phyloP scores from a whole-genome alignment of 1,140 invertebrate species.

The Pentalonia nigronervosa region DNA sequence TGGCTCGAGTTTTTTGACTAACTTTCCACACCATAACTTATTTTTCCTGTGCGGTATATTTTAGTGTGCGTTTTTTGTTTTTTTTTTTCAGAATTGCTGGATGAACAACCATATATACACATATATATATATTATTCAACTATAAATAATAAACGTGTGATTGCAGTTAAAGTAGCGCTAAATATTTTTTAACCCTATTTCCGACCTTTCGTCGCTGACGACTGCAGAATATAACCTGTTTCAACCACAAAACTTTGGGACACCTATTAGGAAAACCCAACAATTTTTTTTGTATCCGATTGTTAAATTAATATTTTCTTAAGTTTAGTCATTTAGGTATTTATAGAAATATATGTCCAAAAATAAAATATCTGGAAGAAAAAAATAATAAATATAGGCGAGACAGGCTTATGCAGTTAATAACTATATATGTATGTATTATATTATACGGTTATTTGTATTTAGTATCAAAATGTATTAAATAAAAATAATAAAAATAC shows the following conservation, averaged over 20 bases:
- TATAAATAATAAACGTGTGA: constrained; percentile 55
- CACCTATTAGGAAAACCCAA: not conserved
- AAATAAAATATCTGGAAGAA: not conserved
- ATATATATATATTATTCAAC: constrained; percentile 30
- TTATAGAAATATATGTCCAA: not conserved
- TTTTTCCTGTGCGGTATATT: constrained; percentile 38
- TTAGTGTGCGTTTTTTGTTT: constrained; percentile 17
- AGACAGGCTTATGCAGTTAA: not conserved
- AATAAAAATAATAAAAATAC: too few relatives aligned
- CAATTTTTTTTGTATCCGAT: not conserved
- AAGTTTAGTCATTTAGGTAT: too few relatives aligned
- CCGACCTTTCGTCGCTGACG: constrained; percentile 46
- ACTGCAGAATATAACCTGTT: constrained; percentile 14
- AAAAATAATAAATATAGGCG: too few relatives aligned
- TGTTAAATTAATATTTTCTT: not conserved
- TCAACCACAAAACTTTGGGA: constrained; percentile 14
- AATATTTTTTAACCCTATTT: constrained; percentile 57
- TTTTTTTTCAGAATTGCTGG: constrained; percentile 4
- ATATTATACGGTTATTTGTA: not conserved
- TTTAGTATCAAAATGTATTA: not conserved
- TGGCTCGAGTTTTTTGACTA: constrained; percentile 48
- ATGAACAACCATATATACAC: constrained; percentile 1
- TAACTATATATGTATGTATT: too few relatives aligned
- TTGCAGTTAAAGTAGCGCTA: constrained; percentile 50
- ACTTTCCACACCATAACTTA: constrained; percentile 50